A percentile compares a stretch with the other conserved stretches of the same genome.
These are phyloP conservation scores for Drosophila parthenogenetica DNA, from an alignment of 2,888 invertebrate species.

Conservation along the genomic window DNA sequence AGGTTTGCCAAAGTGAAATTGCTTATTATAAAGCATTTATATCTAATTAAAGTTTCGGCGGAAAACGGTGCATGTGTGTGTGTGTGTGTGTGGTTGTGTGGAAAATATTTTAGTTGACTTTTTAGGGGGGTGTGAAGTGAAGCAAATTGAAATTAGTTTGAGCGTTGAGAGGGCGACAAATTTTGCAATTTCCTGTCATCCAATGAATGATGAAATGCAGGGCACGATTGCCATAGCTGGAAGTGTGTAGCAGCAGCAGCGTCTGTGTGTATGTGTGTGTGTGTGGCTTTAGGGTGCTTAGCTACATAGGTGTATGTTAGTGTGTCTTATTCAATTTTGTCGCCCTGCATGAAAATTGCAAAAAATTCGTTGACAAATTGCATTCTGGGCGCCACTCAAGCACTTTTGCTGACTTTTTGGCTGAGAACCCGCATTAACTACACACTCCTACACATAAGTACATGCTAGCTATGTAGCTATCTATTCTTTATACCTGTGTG, in stretches of 20 bases:
- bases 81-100: constrained; percentile 1
- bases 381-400: constrained; percentile 56
- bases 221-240: constrained; percentile 36
- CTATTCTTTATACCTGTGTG: constrained; percentile 2
- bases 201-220: constrained; percentile 63
- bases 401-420: constrained; percentile 52
- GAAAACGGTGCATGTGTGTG: too few species aligned
- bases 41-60: constrained; percentile 42
- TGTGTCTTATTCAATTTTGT: constrained; percentile 63
- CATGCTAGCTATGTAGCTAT: constrained; percentile 2
- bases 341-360: constrained; percentile 63
- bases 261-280: neutral
- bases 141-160: constrained; percentile 48
- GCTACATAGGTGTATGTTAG: constrained; percentile 15
- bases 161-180: constrained; percentile 42
- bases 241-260: neutral
- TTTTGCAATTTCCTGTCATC: constrained; percentile 67
- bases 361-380: constrained; percentile 77
- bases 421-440: constrained; percentile 49
- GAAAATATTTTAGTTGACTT: constrained; percentile 8
- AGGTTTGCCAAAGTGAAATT: constrained; percentile 48
- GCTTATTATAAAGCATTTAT: constrained; percentile 52
- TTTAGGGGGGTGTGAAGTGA: constrained; percentile 17
- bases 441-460: neutral
- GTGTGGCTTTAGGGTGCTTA: neutral